Evolutionary conservation across 2,113 vertebrate species (phyloP).

Genomic region (Neogale vison): DNA sequence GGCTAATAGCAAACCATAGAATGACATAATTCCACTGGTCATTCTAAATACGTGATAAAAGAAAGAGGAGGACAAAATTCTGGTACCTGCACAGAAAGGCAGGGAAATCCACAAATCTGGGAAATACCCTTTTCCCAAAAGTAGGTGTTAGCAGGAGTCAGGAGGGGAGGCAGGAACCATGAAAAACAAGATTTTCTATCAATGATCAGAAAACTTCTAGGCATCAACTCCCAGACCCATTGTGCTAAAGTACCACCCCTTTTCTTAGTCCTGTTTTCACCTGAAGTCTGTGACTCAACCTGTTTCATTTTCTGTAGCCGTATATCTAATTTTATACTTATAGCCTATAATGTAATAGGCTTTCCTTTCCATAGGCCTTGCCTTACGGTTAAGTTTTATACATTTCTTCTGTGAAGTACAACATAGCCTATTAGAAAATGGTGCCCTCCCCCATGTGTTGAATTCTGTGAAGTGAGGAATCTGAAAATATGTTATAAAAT

Average conservation of each 20-base stretch:
- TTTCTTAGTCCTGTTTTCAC: conserved; percentile 15
- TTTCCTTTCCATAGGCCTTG: conserved; percentile 17
- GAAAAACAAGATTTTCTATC: neutral
- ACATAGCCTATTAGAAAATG: neutral
- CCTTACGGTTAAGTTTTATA: conserved; percentile 17
- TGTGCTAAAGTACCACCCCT: neutral
- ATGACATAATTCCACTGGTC: neutral
- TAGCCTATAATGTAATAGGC: neutral
- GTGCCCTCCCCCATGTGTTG: neutral
- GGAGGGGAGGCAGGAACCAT: neutral
- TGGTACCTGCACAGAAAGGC: neutral
- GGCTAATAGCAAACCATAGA: neutral
- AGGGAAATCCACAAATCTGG: neutral
- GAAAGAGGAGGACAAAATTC: neutral
- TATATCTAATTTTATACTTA: neutral
- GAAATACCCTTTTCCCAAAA: neutral
- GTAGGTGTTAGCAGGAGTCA: neutral
- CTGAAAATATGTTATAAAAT: neutral
- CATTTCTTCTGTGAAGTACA: conserved; percentile 18
- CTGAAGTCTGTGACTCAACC: neutral
- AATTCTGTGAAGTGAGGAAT: conserved; percentile 16
- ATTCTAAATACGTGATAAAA: neutral
- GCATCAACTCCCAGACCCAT: neutral
- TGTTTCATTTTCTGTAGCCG: neutral
- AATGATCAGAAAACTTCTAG: neutral